Percentiles rank a stretch among this genome's conserved stretches.
These are phyloP conservation scores for Poecilia picta DNA, from an alignment of 2,797 vertebrate species.

Conservation along the genomic window DNA sequence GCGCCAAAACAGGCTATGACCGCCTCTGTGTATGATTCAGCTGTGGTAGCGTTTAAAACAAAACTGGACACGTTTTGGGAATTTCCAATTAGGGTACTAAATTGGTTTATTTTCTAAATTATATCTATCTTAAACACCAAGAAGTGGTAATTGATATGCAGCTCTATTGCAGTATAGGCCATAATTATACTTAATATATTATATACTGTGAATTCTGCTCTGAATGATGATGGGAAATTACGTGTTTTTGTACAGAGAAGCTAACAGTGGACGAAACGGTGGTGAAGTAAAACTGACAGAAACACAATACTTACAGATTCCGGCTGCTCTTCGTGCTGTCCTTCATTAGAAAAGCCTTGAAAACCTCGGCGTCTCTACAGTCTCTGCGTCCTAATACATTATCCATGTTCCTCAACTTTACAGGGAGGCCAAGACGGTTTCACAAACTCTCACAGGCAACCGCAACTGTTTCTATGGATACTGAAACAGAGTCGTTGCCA, in stretches of 20 bases:
- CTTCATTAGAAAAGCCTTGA: conserved; percentile 58
- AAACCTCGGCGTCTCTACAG: conserved; percentile 1
- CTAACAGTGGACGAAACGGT: not conserved
- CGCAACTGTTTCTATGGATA: not conserved
- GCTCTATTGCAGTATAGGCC: too few relatives aligned
- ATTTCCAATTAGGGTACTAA: too few relatives aligned
- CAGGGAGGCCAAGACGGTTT: not conserved
- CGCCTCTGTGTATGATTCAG: too few relatives aligned
- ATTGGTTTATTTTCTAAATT: too few relatives aligned
- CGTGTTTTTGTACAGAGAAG: not conserved
- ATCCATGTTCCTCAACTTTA: not conserved
- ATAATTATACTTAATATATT: too few relatives aligned
- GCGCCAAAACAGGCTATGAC: too few relatives aligned
- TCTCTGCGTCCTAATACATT: not conserved
- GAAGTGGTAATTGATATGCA: too few relatives aligned
- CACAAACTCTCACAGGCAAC: not conserved
- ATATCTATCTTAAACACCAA: too few relatives aligned
- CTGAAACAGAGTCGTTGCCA: not conserved
- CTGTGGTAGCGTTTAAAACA: too few relatives aligned
- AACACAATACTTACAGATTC: conserved; percentile 54
- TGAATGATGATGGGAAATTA: too few relatives aligned
- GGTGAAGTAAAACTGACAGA: not conserved
- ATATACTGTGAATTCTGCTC: too few relatives aligned
- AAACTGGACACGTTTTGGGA: too few relatives aligned
- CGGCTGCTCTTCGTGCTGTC: conserved; percentile 35